Evolutionary conservation across 1,140 invertebrate species (phyloP), one percentile per base, ranked within the genome.

Genomic region (Adoxophyes honmai): DNA sequence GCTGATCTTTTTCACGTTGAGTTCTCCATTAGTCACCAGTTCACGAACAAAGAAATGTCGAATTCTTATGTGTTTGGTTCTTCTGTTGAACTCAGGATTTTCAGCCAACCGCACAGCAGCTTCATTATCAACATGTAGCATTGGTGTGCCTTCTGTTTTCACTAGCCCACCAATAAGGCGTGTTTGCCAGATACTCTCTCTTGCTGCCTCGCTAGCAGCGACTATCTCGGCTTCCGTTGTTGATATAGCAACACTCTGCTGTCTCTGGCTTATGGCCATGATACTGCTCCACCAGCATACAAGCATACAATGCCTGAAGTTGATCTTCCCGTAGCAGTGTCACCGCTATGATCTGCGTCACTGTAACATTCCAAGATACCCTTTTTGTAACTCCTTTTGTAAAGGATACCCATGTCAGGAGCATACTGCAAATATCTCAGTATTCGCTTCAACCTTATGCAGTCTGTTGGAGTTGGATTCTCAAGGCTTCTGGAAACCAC

Each of bases 211-310:
- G 55, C 71, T 81, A 8, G 81, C 76, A 10, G 85, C 84, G 1
- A 90, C 71, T 55, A 89, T 74, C 64, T 91, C 88, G 9, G 89
- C 83, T 76, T 91, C 86, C 1, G 78, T 85, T 3, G 75, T 82
- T 7, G 78, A 82, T n/a, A 76, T 77, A 9, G 81, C 62, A 6
- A 81, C 73, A 35, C 63, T 66, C 21, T 64, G 42, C 58, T 84
- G 79, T 44, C 77, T 57, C 37, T 85, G 75, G 61, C 71, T 79
- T n/a, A 71, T n/a, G n/a, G 52, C 73, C 76, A 82, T 10, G 77
- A 72, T 48, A 79, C 60, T 5, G 58, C 57, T 53, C 68, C 78
- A 57, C 72, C 75, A 15, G 68, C 59, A 57, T 74, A 78, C 7
- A 52, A 64, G 4, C 70, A 58, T 4, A 73, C 57, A 8, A 77